A percentile compares a stretch with the other conserved stretches of the same genome.
Conservation (phyloP, 2,797 vertebrate species). For the Hephaestus fuliginosus region DNA sequence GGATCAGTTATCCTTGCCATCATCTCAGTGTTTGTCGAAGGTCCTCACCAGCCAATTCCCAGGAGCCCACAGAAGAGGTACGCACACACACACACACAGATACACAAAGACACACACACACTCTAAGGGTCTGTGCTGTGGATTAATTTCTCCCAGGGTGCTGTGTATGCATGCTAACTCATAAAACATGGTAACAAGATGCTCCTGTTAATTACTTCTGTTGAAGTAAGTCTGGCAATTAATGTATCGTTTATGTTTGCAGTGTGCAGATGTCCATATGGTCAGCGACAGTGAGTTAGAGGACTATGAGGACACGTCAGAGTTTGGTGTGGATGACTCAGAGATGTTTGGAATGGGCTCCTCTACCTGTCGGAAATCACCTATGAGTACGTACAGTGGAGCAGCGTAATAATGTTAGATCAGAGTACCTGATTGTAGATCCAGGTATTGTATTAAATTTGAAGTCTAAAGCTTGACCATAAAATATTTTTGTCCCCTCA, state of each 20-base stretch:
- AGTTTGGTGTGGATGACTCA: constrained; percentile 98
- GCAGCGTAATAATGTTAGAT: background rate
- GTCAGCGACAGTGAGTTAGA: constrained; percentile 99
- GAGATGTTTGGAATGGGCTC: constrained; percentile 97
- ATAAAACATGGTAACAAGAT: constrained; percentile 11
- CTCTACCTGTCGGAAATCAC: constrained; percentile 93
- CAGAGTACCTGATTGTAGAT: background rate
- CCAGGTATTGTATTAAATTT: background rate
- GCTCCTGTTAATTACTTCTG: constrained; percentile 3
- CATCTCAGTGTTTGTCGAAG: constrained; percentile 96
- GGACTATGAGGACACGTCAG: constrained; percentile 98
- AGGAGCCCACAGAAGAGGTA: constrained; percentile 96
- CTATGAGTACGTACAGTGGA: constrained; percentile 91
- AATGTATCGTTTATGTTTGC: constrained; percentile 49
- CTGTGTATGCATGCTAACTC: constrained; percentile 6
- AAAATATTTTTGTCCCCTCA: constrained; percentile 27
- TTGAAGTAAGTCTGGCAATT: background rate
- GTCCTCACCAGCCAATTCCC: constrained; percentile 91
- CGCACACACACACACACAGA: background rate
- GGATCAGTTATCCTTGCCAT: constrained; percentile 96
- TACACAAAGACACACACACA: background rate
- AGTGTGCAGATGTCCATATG: constrained; percentile 99
- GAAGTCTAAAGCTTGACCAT: constrained; percentile 6
- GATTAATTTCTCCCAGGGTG: constrained; percentile 4
- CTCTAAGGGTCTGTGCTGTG: constrained; percentile 3